These are phyloP conservation scores for Ommatoiulus sabulosus DNA, from an alignment of 2,888 invertebrate genomes.

Conservation along the genomic window DNA sequence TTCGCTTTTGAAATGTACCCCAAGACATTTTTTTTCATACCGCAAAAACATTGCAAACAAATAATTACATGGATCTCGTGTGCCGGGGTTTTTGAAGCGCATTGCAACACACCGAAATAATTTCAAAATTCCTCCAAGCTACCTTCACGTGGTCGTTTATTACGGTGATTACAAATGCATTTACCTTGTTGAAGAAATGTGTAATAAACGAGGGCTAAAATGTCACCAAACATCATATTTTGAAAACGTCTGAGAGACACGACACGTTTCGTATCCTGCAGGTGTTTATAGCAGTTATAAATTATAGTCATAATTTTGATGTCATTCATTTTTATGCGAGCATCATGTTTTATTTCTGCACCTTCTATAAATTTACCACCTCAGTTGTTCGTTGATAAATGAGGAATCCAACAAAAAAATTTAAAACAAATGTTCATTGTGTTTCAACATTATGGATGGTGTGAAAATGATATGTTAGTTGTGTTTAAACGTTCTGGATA, in stretches of 20 bases:
- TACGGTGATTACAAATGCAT: background rate
- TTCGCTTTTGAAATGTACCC: constrained; percentile 15
- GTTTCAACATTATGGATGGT: too few species aligned
- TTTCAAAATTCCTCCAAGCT: background rate
- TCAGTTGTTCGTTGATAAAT: too few species aligned
- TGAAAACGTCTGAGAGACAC: background rate
- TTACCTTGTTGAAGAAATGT: background rate
- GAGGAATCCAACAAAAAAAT: too few species aligned
- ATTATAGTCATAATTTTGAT: too few species aligned
- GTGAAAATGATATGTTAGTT: too few species aligned
- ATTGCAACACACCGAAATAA: background rate
- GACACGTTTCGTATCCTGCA: too few species aligned
- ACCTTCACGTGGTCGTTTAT: background rate
- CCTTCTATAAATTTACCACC: too few species aligned
- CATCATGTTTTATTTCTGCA: too few species aligned
- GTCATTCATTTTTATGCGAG: too few species aligned
- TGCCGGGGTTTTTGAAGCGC: background rate
- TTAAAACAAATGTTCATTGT: too few species aligned
- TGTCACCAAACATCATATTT: background rate
- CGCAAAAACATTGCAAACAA: background rate
- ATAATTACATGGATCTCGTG: background rate
- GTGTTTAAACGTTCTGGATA: background rate
- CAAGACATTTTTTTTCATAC: background rate
- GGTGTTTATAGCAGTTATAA: too few species aligned
- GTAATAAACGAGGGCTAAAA: background rate